phyloP scores from a whole-genome alignment of 2,113 vertebrate species.

The Chamaetylas fuelleborni region DNA sequence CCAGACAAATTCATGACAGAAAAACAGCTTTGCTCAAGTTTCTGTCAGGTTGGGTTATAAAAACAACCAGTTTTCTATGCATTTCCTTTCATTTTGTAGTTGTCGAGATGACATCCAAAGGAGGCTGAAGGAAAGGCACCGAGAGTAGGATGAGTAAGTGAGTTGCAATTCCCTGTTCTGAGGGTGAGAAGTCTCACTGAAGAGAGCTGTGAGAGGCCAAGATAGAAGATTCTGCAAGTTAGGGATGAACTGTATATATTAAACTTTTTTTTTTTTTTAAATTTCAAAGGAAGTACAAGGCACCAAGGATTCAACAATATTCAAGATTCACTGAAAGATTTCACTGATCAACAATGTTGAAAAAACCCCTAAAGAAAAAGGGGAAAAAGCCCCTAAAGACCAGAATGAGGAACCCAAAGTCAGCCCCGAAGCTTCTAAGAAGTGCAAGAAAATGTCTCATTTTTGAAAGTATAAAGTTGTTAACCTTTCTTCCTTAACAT shows the following conservation, averaged over 20 bases:
- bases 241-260: neutral
- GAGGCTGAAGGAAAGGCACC: neutral
- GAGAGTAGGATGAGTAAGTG: neutral
- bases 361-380: neutral
- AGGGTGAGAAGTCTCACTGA: neutral
- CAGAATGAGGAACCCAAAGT: neutral
- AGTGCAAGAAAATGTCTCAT: neutral
- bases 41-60: neutral
- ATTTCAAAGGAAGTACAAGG: neutral
- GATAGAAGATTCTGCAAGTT: neutral
- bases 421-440: neutral
- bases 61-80: neutral
- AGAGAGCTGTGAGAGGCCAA: neutral
- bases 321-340: neutral
- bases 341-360: neutral
- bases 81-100: neutral
- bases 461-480: neutral
- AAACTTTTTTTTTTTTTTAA: neutral
- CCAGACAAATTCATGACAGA: neutral
- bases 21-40: neutral
- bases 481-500: neutral
- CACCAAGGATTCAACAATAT: accelerated
- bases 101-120: neutral
- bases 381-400: neutral
- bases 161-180: neutral